A percentile compares a stretch with the other conserved stretches of the same genome.
Conservation (phyloP, 2,888 invertebrate genomes). For the Gnatocerus cornutus region DNA sequence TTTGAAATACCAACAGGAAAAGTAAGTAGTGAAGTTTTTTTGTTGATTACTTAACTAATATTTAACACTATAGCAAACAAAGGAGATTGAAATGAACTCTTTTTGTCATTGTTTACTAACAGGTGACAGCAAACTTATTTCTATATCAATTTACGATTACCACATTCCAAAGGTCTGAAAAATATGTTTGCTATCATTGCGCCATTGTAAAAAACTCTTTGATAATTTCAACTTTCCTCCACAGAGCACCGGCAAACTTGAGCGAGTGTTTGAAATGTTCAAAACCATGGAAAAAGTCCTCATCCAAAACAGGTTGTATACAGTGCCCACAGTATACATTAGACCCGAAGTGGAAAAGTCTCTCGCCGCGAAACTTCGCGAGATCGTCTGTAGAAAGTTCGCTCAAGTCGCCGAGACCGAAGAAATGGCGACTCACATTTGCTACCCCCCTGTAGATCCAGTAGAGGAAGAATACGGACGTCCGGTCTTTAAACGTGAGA, state of each 20-base stretch:
- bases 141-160: neutral
- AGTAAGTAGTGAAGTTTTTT: constrained; percentile 70
- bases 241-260: constrained; percentile 89
- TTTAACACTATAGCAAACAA: neutral
- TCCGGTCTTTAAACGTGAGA: constrained; percentile 83
- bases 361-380: constrained; percentile 86
- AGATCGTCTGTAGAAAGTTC: constrained; percentile 90
- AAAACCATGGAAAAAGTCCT: constrained; percentile 90
- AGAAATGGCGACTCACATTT: constrained; percentile 93
- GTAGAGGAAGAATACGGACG: constrained; percentile 93
- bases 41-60: neutral
- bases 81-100: neutral
- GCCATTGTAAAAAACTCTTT: neutral
- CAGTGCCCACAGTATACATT: constrained; percentile 86
- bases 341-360: constrained; percentile 90
- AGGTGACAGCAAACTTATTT: neutral
- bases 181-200: neutral
- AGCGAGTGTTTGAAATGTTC: constrained; percentile 95
- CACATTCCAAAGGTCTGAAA: neutral
- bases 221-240: neutral
- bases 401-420: constrained; percentile 84
- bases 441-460: constrained; percentile 89
- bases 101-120: neutral
- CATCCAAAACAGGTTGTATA: constrained; percentile 85
- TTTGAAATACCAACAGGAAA: constrained; percentile 93